phyloP scores from a whole-genome alignment of 2,888 invertebrate genomes.

The Pandemis heparana region DNA sequence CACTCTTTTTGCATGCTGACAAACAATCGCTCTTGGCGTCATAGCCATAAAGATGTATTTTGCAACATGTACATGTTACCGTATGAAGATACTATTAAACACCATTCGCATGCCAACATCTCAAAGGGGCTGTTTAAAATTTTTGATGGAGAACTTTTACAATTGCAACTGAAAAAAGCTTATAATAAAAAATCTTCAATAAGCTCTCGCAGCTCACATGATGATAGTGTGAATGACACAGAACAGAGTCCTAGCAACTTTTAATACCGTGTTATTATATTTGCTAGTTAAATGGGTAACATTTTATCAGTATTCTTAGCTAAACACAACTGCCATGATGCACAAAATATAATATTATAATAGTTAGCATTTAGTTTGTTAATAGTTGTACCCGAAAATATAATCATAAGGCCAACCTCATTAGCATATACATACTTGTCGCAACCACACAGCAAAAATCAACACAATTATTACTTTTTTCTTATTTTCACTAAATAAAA shows the following conservation, averaged over 20 bases:
- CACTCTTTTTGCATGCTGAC: slow-evolving; percentile 63
- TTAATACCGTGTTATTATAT: slow-evolving; percentile 2
- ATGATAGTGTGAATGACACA: slow-evolving; percentile 15
- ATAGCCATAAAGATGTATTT: slow-evolving; percentile 57
- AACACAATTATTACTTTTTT: slow-evolving; percentile 1
- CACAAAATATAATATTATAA: slow-evolving; percentile 1
- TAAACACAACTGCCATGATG: slow-evolving; percentile 21
- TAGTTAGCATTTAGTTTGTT: slow-evolving; percentile 12
- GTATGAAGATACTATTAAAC: slow-evolving; percentile 47
- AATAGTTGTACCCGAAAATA: background rate
- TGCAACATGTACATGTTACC: slow-evolving; percentile 54
- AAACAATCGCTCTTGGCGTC: slow-evolving; percentile 65
- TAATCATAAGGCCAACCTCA: background rate
- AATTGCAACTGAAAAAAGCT: slow-evolving; percentile 45
- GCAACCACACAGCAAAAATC: background rate
- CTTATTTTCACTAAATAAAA: background rate
- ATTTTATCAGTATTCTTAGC: slow-evolving; percentile 9
- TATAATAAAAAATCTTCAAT: slow-evolving; percentile 42
- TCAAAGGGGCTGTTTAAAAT: slow-evolving; percentile 47
- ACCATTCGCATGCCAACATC: slow-evolving; percentile 35
- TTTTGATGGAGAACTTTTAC: slow-evolving; percentile 49
- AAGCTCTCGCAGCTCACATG: slow-evolving; percentile 42
- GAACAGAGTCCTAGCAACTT: slow-evolving; percentile 21
- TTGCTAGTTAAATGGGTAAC: slow-evolving; percentile 21
- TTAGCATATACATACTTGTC: background rate